phyloP scores from a whole-genome alignment of 2,113 vertebrate species.

The Callopanchax toddi region DNA sequence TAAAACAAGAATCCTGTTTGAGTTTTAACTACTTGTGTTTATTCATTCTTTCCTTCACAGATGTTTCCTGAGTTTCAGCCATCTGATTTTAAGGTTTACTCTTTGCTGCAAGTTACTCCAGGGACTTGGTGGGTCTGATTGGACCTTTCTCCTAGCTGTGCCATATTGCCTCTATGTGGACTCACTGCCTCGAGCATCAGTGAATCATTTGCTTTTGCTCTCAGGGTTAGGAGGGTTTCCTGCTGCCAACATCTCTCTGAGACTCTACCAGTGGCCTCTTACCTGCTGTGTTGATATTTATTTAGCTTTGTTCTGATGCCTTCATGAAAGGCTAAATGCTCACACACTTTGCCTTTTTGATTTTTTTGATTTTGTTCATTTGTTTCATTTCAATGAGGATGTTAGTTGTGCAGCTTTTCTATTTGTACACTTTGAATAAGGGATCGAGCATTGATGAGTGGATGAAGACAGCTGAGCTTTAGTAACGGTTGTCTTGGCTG shows the following conservation, averaged over 20 bases:
- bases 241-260: constrained; percentile 85
- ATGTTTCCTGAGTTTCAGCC: constrained; percentile 92
- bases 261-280: constrained; percentile 89
- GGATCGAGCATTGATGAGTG: constrained; percentile 38
- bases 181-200: constrained; percentile 87
- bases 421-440: constrained; percentile 59
- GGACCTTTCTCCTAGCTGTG: constrained; percentile 90
- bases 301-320: constrained; percentile 90
- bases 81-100: constrained; percentile 70
- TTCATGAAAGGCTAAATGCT: constrained; percentile 83
- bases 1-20: no score
- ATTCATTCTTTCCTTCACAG: constrained; percentile 50
- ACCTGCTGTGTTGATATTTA: constrained; percentile 88
- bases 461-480: constrained; percentile 37
- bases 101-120: constrained; percentile 80
- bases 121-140: constrained; percentile 61
- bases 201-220: constrained; percentile 88
- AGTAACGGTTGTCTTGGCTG: constrained; percentile 76
- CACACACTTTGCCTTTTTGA: constrained; percentile 60
- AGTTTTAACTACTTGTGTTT: background rate
- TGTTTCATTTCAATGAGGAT: constrained; percentile 80
- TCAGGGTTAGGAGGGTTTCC: constrained; percentile 88
- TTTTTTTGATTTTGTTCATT: constrained; percentile 69
- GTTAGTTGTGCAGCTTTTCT: constrained; percentile 67
- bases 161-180: constrained; percentile 89